Percentiles rank a stretch among this genome's conserved stretches.
phyloP scores from a whole-genome alignment of 2,113 vertebrate genomes.

The Pica pica region DNA sequence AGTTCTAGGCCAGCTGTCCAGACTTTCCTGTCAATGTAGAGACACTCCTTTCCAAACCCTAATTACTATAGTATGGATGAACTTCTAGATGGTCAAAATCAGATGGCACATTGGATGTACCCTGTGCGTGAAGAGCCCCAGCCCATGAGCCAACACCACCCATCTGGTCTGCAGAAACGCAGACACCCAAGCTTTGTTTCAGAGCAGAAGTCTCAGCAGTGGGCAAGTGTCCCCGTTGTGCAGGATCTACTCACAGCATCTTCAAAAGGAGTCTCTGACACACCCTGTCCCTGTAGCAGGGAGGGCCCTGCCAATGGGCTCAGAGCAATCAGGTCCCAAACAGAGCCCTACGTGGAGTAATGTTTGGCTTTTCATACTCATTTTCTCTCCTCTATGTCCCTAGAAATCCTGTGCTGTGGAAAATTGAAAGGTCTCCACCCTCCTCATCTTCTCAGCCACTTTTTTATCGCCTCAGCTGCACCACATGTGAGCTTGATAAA shows the following conservation, averaged over 20 bases:
- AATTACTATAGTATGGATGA: not conserved
- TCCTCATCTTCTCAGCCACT: conserved; percentile 6
- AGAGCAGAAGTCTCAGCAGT: not conserved
- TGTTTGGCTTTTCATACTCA: not conserved
- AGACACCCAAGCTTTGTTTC: not conserved
- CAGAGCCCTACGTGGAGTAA: not conserved
- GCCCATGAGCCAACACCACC: fast-evolving
- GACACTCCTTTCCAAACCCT: not conserved
- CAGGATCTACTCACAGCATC: not conserved
- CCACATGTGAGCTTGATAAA: conserved; percentile 4
- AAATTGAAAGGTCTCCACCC: conserved; percentile 22
- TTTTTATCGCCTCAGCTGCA: not conserved
- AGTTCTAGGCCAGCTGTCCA: not conserved
- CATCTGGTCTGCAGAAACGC: fast-evolving
- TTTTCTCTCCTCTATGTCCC: not conserved
- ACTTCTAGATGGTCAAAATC: not conserved
- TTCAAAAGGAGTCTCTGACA: not conserved
- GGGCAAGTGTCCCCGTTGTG: not conserved
- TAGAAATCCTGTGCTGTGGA: not conserved
- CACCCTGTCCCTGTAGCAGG: not conserved
- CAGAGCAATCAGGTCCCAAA: not conserved
- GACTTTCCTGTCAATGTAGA: not conserved
- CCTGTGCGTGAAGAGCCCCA: not conserved
- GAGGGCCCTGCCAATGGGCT: not conserved
- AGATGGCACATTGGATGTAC: not conserved